Base-by-base conservation (phyloP, 2,888 invertebrate species). In the Rhagonycha fulva region DNA sequence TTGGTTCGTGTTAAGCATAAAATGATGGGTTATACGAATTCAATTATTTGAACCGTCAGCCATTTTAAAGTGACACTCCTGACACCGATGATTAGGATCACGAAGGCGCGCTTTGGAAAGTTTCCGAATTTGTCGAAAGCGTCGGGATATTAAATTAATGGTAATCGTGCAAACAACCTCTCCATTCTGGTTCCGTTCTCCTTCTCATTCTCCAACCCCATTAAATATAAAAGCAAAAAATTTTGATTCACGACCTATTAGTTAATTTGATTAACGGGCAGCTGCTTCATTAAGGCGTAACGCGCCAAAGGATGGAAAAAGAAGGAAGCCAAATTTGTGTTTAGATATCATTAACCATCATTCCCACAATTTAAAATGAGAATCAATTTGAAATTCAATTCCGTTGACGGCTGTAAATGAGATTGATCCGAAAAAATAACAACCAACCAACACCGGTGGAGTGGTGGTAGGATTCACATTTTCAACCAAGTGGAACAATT, bases 301-400 rank as follows among this genome's bases (percentile, higher is more conserved):
- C 14, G 72, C 68, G 73, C 70, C n/a, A 74, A 32, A 70, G 72
- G 67, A 61, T 26, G 30, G 68, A 12, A 32, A 24, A 62, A 72
- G 62, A 68, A 60, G 66, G 66, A 72, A 70, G 67, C 63, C 12
- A 66, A 66, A 62, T 72, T 71, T 75, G 72, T 81, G 78, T 80
- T 81, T 78, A 77, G 75, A 78, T 79, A 81, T 79, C 80, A 81
- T 80, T 79, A 80, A 76, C 77, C 26, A 71, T 67, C 69, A 75
- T 79, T 78, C 78, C 78, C 76, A 78, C 79, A 76, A 74, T 78
- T 76, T 75, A 80, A 80, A 78, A 76, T 76, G 78, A 47, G 47
- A 78, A 75, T 80, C 80, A 80, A 80, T 80, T 80, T 78, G 75
- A 78, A 80, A 79, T 81, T 80, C 78, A 80, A 80, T 81, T 79